phyloP scores from a whole-genome alignment of 30 jellyfish, hydroid and myxozoan species.

The Cassiopea andromeda region DNA sequence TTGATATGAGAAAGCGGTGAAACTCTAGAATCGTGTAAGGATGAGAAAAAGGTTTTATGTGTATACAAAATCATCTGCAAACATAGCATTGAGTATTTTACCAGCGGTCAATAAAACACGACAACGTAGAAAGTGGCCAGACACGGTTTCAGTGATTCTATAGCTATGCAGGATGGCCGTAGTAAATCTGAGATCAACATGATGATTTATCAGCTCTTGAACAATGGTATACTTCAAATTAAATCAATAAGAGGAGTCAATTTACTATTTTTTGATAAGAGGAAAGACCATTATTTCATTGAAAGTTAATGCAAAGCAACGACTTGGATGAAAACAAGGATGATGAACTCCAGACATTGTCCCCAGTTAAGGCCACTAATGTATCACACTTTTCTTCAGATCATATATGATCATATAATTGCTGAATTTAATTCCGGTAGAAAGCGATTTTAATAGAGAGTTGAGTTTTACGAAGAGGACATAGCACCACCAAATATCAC shows the following conservation, averaged over 20 bases:
- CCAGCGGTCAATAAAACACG: neutral
- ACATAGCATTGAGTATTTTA: neutral
- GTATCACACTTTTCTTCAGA: neutral
- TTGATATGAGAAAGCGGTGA: neutral
- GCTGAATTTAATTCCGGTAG: neutral
- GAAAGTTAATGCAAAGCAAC: neutral
- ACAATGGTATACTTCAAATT: neutral
- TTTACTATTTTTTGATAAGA: neutral
- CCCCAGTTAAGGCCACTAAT: neutral
- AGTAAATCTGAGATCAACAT: neutral
- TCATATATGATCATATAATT: neutral
- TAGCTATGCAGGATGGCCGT: slow-evolving; percentile 2
- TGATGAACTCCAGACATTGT: neutral
- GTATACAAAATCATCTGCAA: neutral
- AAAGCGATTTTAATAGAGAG: neutral
- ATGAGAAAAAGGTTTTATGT: neutral
- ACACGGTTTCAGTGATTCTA: neutral
- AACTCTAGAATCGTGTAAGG: neutral
- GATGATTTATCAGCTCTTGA: slow-evolving; percentile 7
- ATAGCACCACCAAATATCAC: neutral
- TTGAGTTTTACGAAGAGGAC: neutral
- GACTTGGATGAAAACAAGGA: neutral
- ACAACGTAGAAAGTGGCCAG: neutral
- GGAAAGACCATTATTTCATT: neutral
- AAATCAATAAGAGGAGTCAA: neutral